A percentile compares a stretch with the other conserved stretches of the same genome.
Evolutionary conservation across 2,797 vertebrate genomes (phyloP).

Genomic region (Poliocrania exsul): DNA sequence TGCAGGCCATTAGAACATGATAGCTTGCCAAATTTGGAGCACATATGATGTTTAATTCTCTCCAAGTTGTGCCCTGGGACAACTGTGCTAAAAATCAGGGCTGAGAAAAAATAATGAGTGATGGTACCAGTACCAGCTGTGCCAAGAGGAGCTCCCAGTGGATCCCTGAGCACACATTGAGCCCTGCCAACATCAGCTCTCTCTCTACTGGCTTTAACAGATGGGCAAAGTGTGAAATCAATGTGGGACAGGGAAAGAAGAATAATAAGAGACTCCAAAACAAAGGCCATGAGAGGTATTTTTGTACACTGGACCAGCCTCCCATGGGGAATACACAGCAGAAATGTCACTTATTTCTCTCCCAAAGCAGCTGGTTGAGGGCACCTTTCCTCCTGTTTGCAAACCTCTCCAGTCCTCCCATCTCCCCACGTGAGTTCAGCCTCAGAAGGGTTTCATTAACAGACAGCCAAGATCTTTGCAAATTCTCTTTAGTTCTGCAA

Average conservation of each 20-base stretch:
- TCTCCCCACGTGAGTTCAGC: neutral
- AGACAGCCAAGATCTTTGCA: neutral
- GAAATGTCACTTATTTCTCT: neutral
- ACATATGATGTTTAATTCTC: neutral
- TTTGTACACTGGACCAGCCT: neutral
- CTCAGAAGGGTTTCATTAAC: neutral
- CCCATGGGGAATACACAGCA: neutral
- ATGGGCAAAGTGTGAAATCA: neutral
- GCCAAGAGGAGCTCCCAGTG: neutral
- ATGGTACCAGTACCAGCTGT: accelerated
- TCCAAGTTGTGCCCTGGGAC: neutral
- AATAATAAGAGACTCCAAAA: neutral
- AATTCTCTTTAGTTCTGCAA: neutral
- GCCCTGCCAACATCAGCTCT: neutral
- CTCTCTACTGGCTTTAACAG: neutral
- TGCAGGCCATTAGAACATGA: neutral
- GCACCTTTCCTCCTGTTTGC: neutral
- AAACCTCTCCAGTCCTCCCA: neutral
- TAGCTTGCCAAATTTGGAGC: neutral
- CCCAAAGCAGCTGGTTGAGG: neutral
- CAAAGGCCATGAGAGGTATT: neutral
- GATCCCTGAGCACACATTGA: neutral
- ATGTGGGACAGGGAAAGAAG: neutral
- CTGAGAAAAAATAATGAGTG: neutral
- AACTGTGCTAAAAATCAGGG: neutral